Percentiles rank a stretch among this genome's conserved stretches.
Evolutionary conservation across 2,113 vertebrate species (phyloP).

Genomic region (Vimba vimba): DNA sequence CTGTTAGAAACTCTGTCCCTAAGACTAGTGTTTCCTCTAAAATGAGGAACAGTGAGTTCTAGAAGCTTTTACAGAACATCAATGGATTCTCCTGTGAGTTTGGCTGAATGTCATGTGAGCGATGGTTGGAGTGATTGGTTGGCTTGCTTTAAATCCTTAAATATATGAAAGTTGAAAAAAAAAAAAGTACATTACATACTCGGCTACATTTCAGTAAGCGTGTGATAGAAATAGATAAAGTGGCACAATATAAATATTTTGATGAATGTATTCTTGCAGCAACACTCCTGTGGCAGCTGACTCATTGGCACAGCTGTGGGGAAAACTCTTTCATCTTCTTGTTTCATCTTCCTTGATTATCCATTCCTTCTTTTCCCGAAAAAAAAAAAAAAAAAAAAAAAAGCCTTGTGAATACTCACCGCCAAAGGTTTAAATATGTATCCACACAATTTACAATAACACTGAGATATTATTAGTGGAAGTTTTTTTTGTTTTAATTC

Average conservation of each 20-base stretch:
- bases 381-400: background rate
- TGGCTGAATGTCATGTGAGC: background rate
- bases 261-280: conserved; percentile 25
- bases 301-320: conserved; percentile 21
- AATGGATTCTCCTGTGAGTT: background rate
- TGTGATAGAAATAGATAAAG: conserved; percentile 29
- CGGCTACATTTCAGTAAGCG: background rate
- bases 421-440: background rate
- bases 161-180: background rate
- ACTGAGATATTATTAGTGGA: background rate
- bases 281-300: conserved; percentile 18
- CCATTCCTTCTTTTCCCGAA: conserved; percentile 24
- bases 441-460: background rate
- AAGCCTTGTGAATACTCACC: background rate
- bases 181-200: background rate
- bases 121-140: background rate
- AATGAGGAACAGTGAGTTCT: background rate
- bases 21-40: background rate
- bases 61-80: background rate
- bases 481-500: background rate
- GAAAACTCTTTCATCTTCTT: conserved; percentile 32
- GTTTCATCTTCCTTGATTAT: conserved; percentile 44
- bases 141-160: background rate
- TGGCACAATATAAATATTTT: conserved; percentile 28
- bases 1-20: too few relatives aligned